Evolutionary conservation across 2,113 vertebrate species (phyloP), one percentile per base, ranked within the genome.

Genomic region (Antennarius striatus): DNA sequence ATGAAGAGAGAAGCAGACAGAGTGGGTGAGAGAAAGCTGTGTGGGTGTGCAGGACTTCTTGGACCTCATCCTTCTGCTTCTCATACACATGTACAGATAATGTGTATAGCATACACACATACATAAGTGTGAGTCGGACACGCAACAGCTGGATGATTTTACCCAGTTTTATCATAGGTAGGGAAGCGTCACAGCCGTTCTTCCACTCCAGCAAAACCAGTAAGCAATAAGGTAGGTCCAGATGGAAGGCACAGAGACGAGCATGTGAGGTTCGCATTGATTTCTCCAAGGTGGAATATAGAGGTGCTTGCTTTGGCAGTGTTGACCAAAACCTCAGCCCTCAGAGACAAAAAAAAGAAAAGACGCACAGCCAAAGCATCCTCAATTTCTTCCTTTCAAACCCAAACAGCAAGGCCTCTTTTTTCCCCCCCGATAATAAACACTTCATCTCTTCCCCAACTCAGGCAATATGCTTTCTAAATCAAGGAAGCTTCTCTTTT

Each of bases 271-370:
- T 75, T 79, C 42, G 45, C 45, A 63, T 60, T 32, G 10, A 63
- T 78, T 80, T 65, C 72, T 72, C 62, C 60, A 69, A 70, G 79
- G 85, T 79, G 63, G 69, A 82, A 80, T 32, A 83, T 73, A 39
- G 58, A 76, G 71, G 66, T 81, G 80, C 88, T 88, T 83, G 68
- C 65, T 88, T 86, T 86, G 89, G 80, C 83, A 56, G 6, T 17
- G 54, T 11, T 28, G n/a, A 63, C 47, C 70, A 68, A 73, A 80
- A 73, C 62, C 64, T 62, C 55, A 66, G 63, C 17, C 50, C 67
- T 71, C 14, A 0, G 51, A 74, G 69, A 63, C 36, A 45, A 68
- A 71, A 68, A 71, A 63, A 58, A 29, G 32, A 36, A 61, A n/a
- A 73, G 55, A 47, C 2, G 16, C 10, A 8, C 53, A 43, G 75